phyloP scores from a whole-genome alignment of 2,888 invertebrate genomes.

The Lacanobia wlatinum region DNA sequence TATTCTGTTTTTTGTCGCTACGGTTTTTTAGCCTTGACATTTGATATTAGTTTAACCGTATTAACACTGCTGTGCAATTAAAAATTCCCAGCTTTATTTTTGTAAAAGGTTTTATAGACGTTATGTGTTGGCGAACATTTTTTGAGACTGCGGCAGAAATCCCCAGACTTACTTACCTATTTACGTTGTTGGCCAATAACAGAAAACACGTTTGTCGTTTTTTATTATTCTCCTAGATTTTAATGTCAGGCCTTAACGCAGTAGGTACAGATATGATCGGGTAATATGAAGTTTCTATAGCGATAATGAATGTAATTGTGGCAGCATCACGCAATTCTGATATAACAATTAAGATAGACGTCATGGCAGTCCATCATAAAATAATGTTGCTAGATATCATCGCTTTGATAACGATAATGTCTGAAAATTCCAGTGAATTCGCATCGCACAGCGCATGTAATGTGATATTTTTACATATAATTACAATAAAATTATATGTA shows the following conservation, averaged over 20 bases:
- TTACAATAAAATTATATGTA: constrained; percentile 5
- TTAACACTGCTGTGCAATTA: constrained; percentile 35
- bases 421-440: constrained; percentile 13
- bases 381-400: constrained; percentile 29
- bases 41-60: constrained; percentile 42
- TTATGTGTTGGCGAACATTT: constrained; percentile 39
- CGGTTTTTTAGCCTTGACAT: constrained; percentile 62
- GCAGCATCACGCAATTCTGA: constrained; percentile 55
- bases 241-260: constrained; percentile 28
- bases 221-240: constrained; percentile 25
- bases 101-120: constrained; percentile 41
- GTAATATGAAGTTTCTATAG: constrained; percentile 52
- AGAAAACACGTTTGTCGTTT: constrained; percentile 19
- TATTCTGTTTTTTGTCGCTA: constrained; percentile 29
- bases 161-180: background rate
- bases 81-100: constrained; percentile 21
- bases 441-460: background rate
- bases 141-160: constrained; percentile 32
- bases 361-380: constrained; percentile 38
- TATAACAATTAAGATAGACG: constrained; percentile 48
- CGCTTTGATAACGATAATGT: constrained; percentile 9
- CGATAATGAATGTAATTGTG: constrained; percentile 40
- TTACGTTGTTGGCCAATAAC: constrained; percentile 12
- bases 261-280: constrained; percentile 46
- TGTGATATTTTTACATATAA: background rate